These are phyloP conservation scores for Arrhamphus sclerolepis DNA, from an alignment of 2,797 vertebrate genomes.

Conservation along the genomic window DNA sequence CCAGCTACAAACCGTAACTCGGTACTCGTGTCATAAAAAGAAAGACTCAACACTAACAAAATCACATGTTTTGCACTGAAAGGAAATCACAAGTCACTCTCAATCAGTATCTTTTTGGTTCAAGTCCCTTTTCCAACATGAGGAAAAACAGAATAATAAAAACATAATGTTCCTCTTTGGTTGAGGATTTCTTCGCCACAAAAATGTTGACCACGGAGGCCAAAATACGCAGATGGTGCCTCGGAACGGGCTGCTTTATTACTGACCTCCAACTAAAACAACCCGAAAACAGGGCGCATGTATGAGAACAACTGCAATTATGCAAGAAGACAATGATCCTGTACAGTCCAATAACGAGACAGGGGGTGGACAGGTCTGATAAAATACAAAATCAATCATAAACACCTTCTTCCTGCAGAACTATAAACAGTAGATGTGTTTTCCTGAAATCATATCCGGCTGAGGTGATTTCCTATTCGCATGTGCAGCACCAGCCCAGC, in stretches of 20 bases:
- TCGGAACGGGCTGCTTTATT: slow-evolving; percentile 28
- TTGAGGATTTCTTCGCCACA: slow-evolving; percentile 48
- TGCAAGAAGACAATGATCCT: slow-evolving; percentile 41
- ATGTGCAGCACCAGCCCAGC: slow-evolving; percentile 11
- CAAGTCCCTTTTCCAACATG: slow-evolving; percentile 24
- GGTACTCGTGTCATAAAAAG: slow-evolving; percentile 25
- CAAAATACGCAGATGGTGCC: slow-evolving; percentile 41
- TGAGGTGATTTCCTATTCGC: neutral
- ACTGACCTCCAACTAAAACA: slow-evolving; percentile 13
- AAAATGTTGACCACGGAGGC: slow-evolving; percentile 53
- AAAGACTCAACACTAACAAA: slow-evolving; percentile 26
- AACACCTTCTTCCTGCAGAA: slow-evolving; percentile 23
- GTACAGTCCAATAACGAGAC: slow-evolving; percentile 38
- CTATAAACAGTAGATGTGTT: slow-evolving; percentile 6
- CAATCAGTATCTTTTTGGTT: slow-evolving; percentile 39
- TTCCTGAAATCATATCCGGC: neutral
- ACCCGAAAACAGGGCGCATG: slow-evolving; percentile 3
- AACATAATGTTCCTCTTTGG: slow-evolving; percentile 65
- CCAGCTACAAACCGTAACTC: slow-evolving; percentile 32
- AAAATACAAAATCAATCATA: slow-evolving; percentile 44
- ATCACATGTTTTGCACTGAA: slow-evolving; percentile 39
- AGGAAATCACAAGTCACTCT: slow-evolving; percentile 42
- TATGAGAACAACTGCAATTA: slow-evolving; percentile 44
- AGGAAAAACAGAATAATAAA: slow-evolving; percentile 54
- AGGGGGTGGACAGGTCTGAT: neutral